These are phyloP conservation scores for Phalera bucephala DNA, from an alignment of 2,888 invertebrate species.

Conservation along the genomic window DNA sequence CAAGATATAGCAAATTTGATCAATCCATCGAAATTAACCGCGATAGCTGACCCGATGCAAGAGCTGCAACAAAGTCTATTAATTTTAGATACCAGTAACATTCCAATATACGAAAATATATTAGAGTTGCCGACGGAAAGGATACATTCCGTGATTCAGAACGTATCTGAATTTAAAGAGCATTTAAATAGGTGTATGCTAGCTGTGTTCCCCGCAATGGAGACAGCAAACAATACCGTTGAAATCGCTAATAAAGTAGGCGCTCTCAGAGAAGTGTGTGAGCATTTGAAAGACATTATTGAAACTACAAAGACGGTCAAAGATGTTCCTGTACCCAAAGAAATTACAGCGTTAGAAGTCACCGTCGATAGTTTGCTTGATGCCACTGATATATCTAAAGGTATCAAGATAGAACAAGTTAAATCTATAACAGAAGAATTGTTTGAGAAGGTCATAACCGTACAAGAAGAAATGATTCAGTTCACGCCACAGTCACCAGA, in stretches of 20 bases:
- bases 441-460: slow-evolving; percentile 47
- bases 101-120: slow-evolving; percentile 67
- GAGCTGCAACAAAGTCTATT: slow-evolving; percentile 63
- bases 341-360: slow-evolving; percentile 40
- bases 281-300: slow-evolving; percentile 51
- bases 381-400: slow-evolving; percentile 49
- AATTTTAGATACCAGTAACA: slow-evolving; percentile 59
- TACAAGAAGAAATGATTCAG: slow-evolving; percentile 62
- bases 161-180: slow-evolving; percentile 56
- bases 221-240: slow-evolving; percentile 53
- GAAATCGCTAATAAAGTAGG: slow-evolving; percentile 61
- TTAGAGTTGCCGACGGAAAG: slow-evolving; percentile 59
- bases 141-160: slow-evolving; percentile 56
- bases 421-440: slow-evolving; percentile 58
- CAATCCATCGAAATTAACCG: slow-evolving; percentile 49
- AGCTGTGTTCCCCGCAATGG: slow-evolving; percentile 54
- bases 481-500: slow-evolving; percentile 45
- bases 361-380: slow-evolving; percentile 49
- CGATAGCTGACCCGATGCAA: slow-evolving; percentile 65
- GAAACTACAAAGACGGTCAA: slow-evolving; percentile 29
- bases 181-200: slow-evolving; percentile 57
- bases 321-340: slow-evolving; percentile 13
- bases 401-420: slow-evolving; percentile 53
- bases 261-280: slow-evolving; percentile 50
- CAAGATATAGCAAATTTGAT: slow-evolving; percentile 41